phyloP scores from a whole-genome alignment of 1,140 invertebrate species.

The Megalopta genalis region DNA sequence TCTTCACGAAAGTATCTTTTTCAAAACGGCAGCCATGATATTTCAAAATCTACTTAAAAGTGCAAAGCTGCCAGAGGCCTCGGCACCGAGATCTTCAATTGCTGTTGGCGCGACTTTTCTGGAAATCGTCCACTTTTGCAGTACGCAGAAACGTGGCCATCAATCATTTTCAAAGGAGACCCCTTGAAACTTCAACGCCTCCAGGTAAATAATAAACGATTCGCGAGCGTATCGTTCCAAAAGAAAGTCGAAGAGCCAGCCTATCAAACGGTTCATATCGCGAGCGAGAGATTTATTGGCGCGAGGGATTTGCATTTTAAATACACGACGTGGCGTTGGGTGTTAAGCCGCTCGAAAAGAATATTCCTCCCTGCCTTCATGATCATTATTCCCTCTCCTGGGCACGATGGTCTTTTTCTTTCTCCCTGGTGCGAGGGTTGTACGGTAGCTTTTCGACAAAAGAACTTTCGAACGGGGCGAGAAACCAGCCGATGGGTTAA shows the following conservation, averaged over 20 bases:
- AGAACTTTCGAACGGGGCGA: not conserved
- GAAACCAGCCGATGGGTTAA: not conserved
- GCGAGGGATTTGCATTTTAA: constrained; percentile 75
- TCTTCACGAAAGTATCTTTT: too few species aligned
- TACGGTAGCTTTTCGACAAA: not conserved
- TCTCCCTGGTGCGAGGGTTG: not conserved
- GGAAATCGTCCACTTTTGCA: too few species aligned
- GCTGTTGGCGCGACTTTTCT: too few species aligned
- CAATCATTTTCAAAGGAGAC: not conserved
- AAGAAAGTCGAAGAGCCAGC: not conserved
- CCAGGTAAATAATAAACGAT: constrained; percentile 20
- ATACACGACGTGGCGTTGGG: constrained; percentile 69
- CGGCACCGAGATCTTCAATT: too few species aligned
- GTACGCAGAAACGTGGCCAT: too few species aligned
- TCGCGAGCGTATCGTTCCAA: constrained; percentile 23
- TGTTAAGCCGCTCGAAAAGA: constrained; percentile 66
- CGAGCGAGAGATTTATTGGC: constrained; percentile 72
- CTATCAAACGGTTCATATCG: constrained; percentile 51
- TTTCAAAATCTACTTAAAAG: too few species aligned
- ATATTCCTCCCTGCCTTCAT: constrained; percentile 43
- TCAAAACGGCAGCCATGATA: too few species aligned
- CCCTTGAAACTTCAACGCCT: too few species aligned
- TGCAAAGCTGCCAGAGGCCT: too few species aligned
- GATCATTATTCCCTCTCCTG: constrained; percentile 59
- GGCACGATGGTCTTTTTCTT: constrained; percentile 4